Conservation (phyloP, 2,888 invertebrate species). For the Aquatica leii region DNA sequence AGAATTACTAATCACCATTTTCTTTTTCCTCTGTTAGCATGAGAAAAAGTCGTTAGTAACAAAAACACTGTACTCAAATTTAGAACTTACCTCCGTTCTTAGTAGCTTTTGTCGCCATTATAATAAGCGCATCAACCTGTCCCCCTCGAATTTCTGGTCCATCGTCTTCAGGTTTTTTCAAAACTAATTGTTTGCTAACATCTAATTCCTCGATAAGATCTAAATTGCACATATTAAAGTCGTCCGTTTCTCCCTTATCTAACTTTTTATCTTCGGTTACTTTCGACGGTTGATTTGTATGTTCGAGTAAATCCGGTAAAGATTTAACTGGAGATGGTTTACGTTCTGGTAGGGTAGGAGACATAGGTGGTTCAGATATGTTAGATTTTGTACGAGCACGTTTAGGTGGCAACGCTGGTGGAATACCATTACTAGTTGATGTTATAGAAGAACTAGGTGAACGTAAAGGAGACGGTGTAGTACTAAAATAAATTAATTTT, state of each 20-base stretch:
- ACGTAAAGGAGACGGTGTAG: conserved; percentile 46
- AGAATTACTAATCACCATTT: conserved; percentile 49
- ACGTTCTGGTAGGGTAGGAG: conserved; percentile 38
- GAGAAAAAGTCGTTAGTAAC: conserved; percentile 1
- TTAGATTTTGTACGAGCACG: conserved; percentile 64
- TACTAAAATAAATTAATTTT: conserved; percentile 15
- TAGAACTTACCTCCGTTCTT: conserved; percentile 70
- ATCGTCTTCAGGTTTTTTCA: conserved; percentile 83
- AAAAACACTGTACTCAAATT: neutral
- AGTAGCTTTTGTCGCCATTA: conserved; percentile 94
- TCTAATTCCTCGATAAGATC: conserved; percentile 83
- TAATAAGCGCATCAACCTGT: conserved; percentile 91
- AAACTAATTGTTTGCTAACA: conserved; percentile 79
- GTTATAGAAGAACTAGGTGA: conserved; percentile 37
- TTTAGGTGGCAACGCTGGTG: conserved; percentile 71
- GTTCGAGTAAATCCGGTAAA: conserved; percentile 57
- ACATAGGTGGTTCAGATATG: conserved; percentile 59
- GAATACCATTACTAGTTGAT: conserved; percentile 54
- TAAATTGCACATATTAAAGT: conserved; percentile 52
- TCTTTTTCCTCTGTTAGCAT: conserved; percentile 56
- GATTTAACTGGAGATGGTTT: conserved; percentile 45
- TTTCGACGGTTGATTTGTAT: conserved; percentile 47
- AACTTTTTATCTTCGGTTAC: conserved; percentile 42
- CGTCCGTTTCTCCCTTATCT: conserved; percentile 44
- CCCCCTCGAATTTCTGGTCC: conserved; percentile 94